phyloP scores from a whole-genome alignment of 2,888 invertebrate genomes.

The Malthinus flaveolus region DNA sequence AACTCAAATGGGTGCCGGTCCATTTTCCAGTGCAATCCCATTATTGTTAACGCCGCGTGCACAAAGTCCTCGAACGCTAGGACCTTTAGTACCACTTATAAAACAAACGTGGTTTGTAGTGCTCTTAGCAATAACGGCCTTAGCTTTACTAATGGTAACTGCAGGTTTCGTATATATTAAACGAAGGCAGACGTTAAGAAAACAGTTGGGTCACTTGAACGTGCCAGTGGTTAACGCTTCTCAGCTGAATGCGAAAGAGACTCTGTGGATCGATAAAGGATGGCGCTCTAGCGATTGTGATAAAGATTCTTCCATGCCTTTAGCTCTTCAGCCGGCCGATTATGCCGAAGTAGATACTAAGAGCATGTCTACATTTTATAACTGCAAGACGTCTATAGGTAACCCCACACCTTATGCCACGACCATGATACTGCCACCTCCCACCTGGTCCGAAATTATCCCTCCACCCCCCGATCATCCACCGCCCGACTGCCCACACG shows the following conservation, averaged over 20 bases:
- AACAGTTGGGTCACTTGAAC: conserved; percentile 68
- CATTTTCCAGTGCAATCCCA: conserved; percentile 78
- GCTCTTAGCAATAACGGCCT: conserved; percentile 62
- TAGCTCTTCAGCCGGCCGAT: conserved; percentile 62
- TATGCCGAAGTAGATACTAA: conserved; percentile 70
- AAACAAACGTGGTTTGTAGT: conserved; percentile 76
- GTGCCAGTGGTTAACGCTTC: conserved; percentile 56
- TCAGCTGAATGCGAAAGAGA: conserved; percentile 60
- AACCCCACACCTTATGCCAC: conserved; percentile 76
- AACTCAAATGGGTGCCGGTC: conserved; percentile 86
- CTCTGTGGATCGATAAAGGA: conserved; percentile 71
- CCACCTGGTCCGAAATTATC: conserved; percentile 60
- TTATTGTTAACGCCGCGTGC: conserved; percentile 69
- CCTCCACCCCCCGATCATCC: conserved; percentile 66
- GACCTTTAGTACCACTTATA: conserved; percentile 57
- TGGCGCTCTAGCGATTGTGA: conserved; percentile 67
- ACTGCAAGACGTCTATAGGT: conserved; percentile 66
- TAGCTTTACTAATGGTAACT: conserved; percentile 52
- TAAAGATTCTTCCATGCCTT: conserved; percentile 66
- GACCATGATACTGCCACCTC: conserved; percentile 65
- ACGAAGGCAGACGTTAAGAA: conserved; percentile 60
- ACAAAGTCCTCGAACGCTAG: conserved; percentile 51
- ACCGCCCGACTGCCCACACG: conserved; percentile 58
- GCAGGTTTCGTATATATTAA: conserved; percentile 60
- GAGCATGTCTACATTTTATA: conserved; percentile 73